phyloP scores from a whole-genome alignment of 1,140 invertebrate genomes.

The Psix sp. region DNA sequence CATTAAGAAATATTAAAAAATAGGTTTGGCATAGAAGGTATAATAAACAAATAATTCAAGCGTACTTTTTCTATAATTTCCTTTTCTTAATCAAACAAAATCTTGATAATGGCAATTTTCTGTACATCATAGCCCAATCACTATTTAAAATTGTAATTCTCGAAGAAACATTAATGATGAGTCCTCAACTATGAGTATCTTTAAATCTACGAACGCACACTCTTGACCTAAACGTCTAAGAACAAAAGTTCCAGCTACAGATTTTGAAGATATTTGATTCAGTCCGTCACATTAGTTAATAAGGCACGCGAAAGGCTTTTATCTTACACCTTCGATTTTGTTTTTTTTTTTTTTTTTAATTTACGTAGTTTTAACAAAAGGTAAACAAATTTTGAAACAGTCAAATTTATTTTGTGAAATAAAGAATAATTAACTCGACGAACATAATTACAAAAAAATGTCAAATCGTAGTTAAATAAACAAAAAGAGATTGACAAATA shows the following conservation, averaged over 20 bases:
- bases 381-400: conserved; percentile 19
- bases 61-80: conserved; percentile 25
- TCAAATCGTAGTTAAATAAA: no score
- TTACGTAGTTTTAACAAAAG: conserved; percentile 20
- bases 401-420: not conserved
- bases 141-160: conserved; percentile 45
- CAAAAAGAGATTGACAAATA: no score
- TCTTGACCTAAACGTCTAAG: conserved; percentile 33
- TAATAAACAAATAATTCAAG: not conserved
- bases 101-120: conserved; percentile 67
- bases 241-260: conserved; percentile 36
- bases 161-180: conserved; percentile 50
- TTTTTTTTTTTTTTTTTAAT: not conserved
- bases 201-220: conserved; percentile 45
- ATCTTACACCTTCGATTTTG: conserved; percentile 3
- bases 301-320: conserved; percentile 69
- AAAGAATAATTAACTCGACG: not conserved
- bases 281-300: conserved; percentile 57
- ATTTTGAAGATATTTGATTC: conserved; percentile 52
- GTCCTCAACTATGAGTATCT: conserved; percentile 49
- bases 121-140: conserved; percentile 65
- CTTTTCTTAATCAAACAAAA: conserved; percentile 47
- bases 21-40: not conserved
- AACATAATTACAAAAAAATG: no score
- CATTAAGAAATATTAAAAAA: no score